Conservation (phyloP, 2,888 invertebrate species). For the Pristionchus japonicus region DNA sequence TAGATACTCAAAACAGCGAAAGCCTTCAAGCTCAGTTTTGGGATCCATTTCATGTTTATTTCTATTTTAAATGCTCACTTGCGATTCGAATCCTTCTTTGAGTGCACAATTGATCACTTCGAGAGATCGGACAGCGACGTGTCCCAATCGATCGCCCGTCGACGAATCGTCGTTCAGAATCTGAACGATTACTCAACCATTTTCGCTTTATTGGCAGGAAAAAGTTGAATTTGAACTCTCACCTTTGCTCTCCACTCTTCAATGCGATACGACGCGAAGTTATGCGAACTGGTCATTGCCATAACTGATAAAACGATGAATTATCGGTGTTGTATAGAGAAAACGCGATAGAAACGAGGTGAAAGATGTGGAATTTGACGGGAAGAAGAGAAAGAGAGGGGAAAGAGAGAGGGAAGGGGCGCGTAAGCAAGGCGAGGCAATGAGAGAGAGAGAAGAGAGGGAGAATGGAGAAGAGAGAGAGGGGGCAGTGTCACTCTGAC, state of each 20-base stretch:
- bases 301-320: not conserved
- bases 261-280: not conserved
- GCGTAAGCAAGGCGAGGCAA: not conserved
- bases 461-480: not conserved
- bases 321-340: not conserved
- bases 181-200: not conserved
- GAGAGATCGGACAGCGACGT: not conserved
- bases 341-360: not conserved
- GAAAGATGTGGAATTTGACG: not conserved
- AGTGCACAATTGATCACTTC: not conserved
- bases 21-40: no score
- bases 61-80: not conserved
- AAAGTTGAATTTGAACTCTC: not conserved
- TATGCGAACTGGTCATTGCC: not conserved
- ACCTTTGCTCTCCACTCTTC: not conserved
- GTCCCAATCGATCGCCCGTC: not conserved
- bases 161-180: not conserved
- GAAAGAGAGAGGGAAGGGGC: not conserved
- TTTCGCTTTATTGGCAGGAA: not conserved
- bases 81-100: not conserved
- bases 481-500: constrained; percentile 17
- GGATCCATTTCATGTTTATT: no score
- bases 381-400: not conserved
- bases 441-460: not conserved
- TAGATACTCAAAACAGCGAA: no score